Conservation (phyloP, 2,113 vertebrate genomes). For the Lethenteron camtschaticum region DNA sequence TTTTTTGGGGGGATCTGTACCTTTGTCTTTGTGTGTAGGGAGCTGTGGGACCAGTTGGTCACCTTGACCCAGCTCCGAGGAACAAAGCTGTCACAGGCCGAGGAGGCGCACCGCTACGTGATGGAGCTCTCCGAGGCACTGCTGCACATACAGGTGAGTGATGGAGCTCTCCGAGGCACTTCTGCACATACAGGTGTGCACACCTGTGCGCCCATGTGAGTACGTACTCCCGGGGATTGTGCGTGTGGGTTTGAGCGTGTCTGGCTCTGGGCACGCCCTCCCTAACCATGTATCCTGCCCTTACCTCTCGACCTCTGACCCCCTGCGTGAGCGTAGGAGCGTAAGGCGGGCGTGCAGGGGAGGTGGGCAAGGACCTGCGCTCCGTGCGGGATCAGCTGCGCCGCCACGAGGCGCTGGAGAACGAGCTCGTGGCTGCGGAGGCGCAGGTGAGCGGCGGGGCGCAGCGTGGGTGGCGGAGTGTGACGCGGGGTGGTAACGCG, state of each 20-base stretch:
- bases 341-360: constrained; percentile 37
- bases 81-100: constrained; percentile 24
- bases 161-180: constrained; percentile 42
- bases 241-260: too few relatives aligned
- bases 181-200: constrained; percentile 35
- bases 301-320: too few relatives aligned
- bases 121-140: constrained; percentile 42
- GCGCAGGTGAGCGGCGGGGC: constrained; percentile 25
- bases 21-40: constrained; percentile 18
- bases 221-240: too few relatives aligned
- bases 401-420: constrained; percentile 37
- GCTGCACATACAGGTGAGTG: constrained; percentile 40
- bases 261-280: too few relatives aligned
- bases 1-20: too few relatives aligned
- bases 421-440: constrained; percentile 31
- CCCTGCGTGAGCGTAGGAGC: constrained; percentile 25
- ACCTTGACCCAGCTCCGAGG: constrained; percentile 23
- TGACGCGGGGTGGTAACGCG: too few relatives aligned
- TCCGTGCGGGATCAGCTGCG: constrained; percentile 41
- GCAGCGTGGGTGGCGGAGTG: too few relatives aligned
- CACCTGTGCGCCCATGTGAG: too few relatives aligned
- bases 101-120: constrained; percentile 27
- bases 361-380: constrained; percentile 35
- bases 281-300: too few relatives aligned
- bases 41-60: constrained; percentile 41